Evolutionary conservation across 2,113 vertebrate genomes (phyloP).

Genomic region (Gallinago media): DNA sequence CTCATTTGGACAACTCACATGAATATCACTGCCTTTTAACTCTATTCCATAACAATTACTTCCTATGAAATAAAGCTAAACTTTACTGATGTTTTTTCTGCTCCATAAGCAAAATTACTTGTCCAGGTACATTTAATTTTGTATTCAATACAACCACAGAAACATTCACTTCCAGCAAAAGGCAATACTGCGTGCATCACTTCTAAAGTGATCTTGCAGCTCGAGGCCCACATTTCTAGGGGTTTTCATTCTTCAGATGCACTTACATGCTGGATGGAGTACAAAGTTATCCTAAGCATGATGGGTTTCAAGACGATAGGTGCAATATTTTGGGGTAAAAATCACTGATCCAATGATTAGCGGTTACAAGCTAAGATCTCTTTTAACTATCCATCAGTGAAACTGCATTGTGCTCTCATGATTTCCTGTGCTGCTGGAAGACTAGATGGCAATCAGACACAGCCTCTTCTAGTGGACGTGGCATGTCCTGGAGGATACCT

Average conservation of each 20-base stretch:
- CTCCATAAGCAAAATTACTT: not conserved
- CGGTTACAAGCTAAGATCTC: not conserved
- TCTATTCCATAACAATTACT: not conserved
- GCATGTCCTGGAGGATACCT: not conserved
- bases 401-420: not conserved
- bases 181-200: not conserved
- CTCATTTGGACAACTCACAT: not conserved
- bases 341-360: not conserved
- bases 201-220: not conserved
- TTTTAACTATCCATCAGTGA: not conserved
- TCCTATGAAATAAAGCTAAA: not conserved
- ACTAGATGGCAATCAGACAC: not conserved
- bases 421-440: not conserved
- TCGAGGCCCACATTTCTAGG: not conserved
- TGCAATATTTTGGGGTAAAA: not conserved
- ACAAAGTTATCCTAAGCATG: not conserved
- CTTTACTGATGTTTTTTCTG: not conserved
- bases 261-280: not conserved
- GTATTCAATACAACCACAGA: not conserved
- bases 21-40: not conserved
- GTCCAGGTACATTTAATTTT: not conserved
- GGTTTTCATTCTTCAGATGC: not conserved
- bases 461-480: not conserved
- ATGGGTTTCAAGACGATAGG: not conserved
- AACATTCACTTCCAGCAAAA: not conserved